These are phyloP conservation scores for Stercorarius parasiticus DNA, from an alignment of 2,113 vertebrate species.

Conservation along the genomic window DNA sequence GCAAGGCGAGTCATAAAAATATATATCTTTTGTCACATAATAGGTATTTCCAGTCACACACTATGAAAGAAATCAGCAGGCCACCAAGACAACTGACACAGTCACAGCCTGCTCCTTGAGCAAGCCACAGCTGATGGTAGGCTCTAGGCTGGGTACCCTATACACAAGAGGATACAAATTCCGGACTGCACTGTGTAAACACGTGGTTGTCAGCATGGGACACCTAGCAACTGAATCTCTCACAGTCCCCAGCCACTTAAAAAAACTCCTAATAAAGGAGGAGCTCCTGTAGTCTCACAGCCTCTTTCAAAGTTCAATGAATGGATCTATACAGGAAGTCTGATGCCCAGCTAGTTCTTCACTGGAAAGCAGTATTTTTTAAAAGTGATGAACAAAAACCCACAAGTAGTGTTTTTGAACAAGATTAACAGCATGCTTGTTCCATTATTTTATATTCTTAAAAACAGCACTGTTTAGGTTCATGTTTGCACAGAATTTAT, in stretches of 20 bases:
- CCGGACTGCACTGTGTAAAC: background rate
- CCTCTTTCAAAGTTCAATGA: background rate
- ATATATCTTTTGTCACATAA: background rate
- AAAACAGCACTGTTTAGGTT: background rate
- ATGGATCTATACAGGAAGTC: background rate
- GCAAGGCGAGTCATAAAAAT: background rate
- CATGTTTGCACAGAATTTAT: background rate
- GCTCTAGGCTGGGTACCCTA: background rate
- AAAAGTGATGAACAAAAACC: background rate
- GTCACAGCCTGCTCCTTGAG: background rate
- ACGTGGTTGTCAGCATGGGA: background rate
- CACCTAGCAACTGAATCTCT: background rate
- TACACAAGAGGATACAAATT: background rate
- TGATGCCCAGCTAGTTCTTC: background rate
- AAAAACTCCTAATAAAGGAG: background rate
- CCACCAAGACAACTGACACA: rapidly evolving
- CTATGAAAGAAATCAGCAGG: background rate
- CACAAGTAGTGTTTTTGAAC: background rate
- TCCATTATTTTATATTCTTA: background rate
- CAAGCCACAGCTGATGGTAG: rapidly evolving
- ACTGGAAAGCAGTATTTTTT: background rate
- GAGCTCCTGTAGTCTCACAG: background rate
- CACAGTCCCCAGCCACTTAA: background rate
- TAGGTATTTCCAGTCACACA: background rate
- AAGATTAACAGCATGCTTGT: background rate